Evolutionary conservation across 1,140 invertebrate species (phyloP), one percentile per base, ranked within the genome.

Genomic region (Hylaeus anthracinus): DNA sequence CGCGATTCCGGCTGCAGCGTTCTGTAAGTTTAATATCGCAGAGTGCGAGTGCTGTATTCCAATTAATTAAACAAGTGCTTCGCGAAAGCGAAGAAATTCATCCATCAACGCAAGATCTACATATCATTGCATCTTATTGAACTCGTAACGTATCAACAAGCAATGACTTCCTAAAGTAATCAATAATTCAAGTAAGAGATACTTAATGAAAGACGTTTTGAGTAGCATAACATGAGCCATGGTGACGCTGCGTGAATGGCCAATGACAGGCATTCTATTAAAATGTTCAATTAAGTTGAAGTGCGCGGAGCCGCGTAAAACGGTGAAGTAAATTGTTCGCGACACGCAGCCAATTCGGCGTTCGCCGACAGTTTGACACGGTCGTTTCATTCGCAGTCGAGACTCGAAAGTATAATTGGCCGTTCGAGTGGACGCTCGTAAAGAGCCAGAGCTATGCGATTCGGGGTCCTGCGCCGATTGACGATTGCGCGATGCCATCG

Each of bases 381-480:
- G 63, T 72, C 85, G 72, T 82, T 86, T 77, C 80, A 71, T 78
- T 83, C 78, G 80, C 56, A 26, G 64, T 61, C 72, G 56, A 86
- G 75, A 86, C 81, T 85, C 72, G 56, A 86, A 79, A 86, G 85
- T 85, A 78, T 86, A 86, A 86, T 86, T 85, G 85, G 48, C n/a
- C 39, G 51, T 61, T 82, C 72, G 65, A 65, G 61, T 41, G 79
- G 60, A 74, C 66, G 58, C 53, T 74, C 69, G 71, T 82, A 73
- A 81, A 79, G 69, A 64, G 76, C 43, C 26, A 61, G 53, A 10
- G 37, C 60, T 43, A 45, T 41, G 37, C 37, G 73, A 69, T 78
- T 73, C 64, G 67, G 26, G 55, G 71, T 85, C 71, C 67, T 60
- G 66, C 43, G 72, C 41, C 45, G 48, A 78, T 51, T 39, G 14